Evolutionary conservation across 2,113 vertebrate species (phyloP).

Genomic region (Macroglossus sobrinus): DNA sequence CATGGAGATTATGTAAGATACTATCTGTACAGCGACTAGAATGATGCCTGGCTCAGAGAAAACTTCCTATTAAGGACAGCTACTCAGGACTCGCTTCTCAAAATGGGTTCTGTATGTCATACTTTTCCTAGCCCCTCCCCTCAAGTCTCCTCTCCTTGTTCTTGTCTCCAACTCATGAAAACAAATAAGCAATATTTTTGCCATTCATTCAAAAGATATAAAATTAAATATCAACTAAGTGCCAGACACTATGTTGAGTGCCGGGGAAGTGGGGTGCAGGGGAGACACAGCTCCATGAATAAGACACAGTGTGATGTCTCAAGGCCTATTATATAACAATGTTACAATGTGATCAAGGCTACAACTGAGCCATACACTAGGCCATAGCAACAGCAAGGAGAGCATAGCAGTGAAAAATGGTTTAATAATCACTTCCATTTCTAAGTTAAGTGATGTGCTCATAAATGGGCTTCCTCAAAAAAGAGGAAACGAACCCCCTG

Average conservation of each 20-base stretch:
- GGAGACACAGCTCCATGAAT: not conserved
- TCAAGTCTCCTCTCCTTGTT: not conserved
- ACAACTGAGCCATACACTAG: not conserved
- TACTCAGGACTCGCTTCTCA: not conserved
- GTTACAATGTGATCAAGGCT: not conserved
- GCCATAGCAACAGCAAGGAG: not conserved
- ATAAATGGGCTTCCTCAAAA: not conserved
- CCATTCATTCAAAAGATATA: not conserved
- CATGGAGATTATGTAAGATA: not conserved
- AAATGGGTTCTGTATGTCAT: not conserved
- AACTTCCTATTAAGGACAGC: not conserved
- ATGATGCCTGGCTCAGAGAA: not conserved
- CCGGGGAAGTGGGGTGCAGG: not conserved
- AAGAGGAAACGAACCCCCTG: not conserved
- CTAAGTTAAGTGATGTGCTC: not conserved
- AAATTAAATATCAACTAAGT: not conserved
- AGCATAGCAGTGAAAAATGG: not conserved
- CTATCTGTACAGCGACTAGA: not conserved
- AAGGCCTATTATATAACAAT: not conserved
- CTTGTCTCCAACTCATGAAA: not conserved
- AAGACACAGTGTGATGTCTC: not conserved
- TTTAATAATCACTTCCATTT: not conserved
- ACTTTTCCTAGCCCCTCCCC: not conserved
- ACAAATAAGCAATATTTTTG: not conserved
- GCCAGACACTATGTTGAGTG: not conserved